Evolutionary conservation across 2,113 vertebrate genomes (phyloP).

Genomic region (Meles meles): DNA sequence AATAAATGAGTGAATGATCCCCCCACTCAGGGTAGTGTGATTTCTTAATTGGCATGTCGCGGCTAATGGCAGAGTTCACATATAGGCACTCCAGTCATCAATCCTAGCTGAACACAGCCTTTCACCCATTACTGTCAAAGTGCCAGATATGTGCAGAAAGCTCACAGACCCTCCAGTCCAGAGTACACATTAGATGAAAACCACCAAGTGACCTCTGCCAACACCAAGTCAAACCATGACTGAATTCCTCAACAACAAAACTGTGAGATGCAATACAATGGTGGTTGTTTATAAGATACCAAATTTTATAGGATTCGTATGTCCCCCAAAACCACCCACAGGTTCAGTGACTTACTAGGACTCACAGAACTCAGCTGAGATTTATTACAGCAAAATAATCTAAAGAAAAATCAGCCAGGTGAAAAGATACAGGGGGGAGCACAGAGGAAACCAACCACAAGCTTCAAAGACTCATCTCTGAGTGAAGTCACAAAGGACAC

Average conservation of each 20-base stretch:
- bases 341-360: not conserved
- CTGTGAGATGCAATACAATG: not conserved
- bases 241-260: not conserved
- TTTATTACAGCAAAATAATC: not conserved
- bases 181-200: not conserved
- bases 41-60: not conserved
- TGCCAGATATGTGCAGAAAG: not conserved
- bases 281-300: not conserved
- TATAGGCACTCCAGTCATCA: not conserved
- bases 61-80: not conserved
- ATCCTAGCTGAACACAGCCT: not conserved
- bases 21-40: not conserved
- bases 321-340: not conserved
- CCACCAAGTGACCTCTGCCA: not conserved
- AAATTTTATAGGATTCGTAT: not conserved
- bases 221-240: not conserved
- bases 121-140: not conserved
- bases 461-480: not conserved
- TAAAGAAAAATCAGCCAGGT: not conserved
- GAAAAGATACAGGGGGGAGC: not conserved
- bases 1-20: not conserved
- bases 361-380: not conserved
- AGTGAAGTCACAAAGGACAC: not conserved
- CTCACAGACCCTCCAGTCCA: not conserved
- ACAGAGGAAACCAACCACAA: not conserved